Percentiles rank a stretch among this genome's conserved stretches.
Evolutionary conservation across 92 coral and sea anemone species (phyloP).

Genomic region (Nematostella vectensis): DNA sequence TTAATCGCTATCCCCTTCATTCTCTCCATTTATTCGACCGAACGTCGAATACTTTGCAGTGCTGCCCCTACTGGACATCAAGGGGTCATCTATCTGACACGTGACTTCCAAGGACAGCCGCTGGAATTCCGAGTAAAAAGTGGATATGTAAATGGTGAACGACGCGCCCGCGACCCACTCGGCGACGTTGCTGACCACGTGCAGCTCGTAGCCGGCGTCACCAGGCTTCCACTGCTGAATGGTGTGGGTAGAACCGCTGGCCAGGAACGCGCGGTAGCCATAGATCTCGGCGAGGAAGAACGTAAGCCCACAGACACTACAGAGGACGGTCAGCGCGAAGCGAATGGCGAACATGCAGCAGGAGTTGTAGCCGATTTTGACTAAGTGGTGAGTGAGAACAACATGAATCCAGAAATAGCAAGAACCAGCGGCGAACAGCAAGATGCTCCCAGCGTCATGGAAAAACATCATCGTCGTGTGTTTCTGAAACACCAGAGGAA

Average conservation of each 20-base stretch:
- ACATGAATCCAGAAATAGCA: constrained; percentile 69
- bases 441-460: constrained; percentile 66
- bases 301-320: constrained; percentile 23
- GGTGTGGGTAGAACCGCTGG: constrained; percentile 22
- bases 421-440: constrained; percentile 58
- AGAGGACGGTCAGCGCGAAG: constrained; percentile 23
- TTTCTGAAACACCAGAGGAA: constrained; percentile 10
- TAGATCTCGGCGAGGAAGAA: constrained; percentile 37
- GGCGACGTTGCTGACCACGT: constrained; percentile 65
- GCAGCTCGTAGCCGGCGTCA: constrained; percentile 58
- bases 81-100: constrained; percentile 27
- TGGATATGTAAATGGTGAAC: constrained; percentile 51
- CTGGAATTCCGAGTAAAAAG: constrained; percentile 81
- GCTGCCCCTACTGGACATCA: background rate
- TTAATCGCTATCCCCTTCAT: constrained; percentile 8
- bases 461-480: constrained; percentile 18
- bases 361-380: constrained; percentile 26
- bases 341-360: constrained; percentile 31
- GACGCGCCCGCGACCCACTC: constrained; percentile 86
- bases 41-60: constrained; percentile 24
- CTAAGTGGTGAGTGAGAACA: constrained; percentile 42
- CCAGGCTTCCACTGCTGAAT: constrained; percentile 35
- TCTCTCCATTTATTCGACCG: constrained; percentile 29
- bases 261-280: constrained; percentile 37
- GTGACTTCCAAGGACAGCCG: constrained; percentile 52